Base-by-base conservation (phyloP, 2,113 vertebrate genomes). In the Oreocharis arfaki region DNA sequence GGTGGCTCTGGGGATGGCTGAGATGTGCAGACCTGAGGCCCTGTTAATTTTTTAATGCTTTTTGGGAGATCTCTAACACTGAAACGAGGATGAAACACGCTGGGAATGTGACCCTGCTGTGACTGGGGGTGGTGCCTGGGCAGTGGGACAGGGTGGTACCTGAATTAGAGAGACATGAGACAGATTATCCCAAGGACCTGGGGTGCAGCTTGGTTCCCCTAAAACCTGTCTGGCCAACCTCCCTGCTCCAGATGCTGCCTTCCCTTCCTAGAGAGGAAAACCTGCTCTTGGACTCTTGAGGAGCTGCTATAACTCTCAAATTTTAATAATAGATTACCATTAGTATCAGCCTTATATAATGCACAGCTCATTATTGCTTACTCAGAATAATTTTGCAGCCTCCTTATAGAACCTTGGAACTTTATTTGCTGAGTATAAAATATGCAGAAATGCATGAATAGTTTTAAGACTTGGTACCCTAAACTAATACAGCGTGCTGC, bases 351-450 rank as follows among this genome's bases (percentile, higher is more conserved):
- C 86, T 95, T 91, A 96, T 97, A 97, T 96, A 97, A 96, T 89
- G 85, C 93, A 67, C 91, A 88, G 81, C 96, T 96, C 95, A 77
- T 96, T 97, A 97, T 97, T 97, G 97, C 97, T 97, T 97, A 94
- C 95, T 94, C 85, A 28, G 96, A 95, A 94, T 92, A 92, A 96
- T 95, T 96, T 90, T 56, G 10, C 86, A 92, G 90, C 84, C 90
- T 93, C 87, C 65, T 92, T 59, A 94, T 19, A 81, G 92, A 87
- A 86, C 90, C 94, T 74, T 84, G 80, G 57, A 69, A 61, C 81
- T 93, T 84, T 92, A 76, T 65, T 93, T 83, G 94, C 84, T 79
- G 64, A 81, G 85, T 91, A 85, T 68, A 59, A 87, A 96, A 75
- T 65, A 80, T 93, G 81, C 82, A 90, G 90, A 94, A 92, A 61